Conservation (phyloP, 2,113 vertebrate species). For the Corythornis cristatus region DNA sequence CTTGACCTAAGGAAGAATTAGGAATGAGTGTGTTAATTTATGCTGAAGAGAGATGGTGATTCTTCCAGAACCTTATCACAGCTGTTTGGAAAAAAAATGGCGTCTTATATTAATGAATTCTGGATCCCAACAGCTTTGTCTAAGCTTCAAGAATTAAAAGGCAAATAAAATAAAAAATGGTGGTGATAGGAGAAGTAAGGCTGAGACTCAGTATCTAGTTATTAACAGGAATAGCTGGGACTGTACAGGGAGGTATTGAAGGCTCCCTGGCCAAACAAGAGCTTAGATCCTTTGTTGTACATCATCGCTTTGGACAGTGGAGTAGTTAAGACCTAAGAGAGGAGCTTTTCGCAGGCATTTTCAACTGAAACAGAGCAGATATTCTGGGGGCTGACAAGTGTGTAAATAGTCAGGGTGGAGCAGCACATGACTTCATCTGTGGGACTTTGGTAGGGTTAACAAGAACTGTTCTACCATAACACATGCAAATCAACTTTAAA, state of each 20-base stretch:
- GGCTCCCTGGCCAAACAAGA: neutral
- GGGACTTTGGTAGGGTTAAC: neutral
- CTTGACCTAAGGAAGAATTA: neutral
- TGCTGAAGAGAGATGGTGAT: neutral
- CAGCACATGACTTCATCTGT: neutral
- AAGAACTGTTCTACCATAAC: neutral
- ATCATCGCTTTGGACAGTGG: neutral
- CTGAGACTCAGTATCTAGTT: neutral
- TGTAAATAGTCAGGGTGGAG: neutral
- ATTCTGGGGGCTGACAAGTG: neutral
- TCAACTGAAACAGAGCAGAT: neutral
- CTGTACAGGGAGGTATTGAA: neutral
- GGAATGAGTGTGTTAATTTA: neutral
- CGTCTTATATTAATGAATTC: neutral
- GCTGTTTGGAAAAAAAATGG: neutral
- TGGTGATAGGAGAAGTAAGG: neutral
- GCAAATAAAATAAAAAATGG: neutral
- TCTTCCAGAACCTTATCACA: neutral
- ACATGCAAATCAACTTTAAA: neutral
- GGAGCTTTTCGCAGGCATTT: neutral
- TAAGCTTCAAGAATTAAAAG: neutral
- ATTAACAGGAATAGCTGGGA: neutral
- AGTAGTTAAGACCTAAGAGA: neutral
- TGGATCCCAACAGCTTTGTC: neutral
- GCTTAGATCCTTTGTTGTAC: neutral